Conservation (phyloP, 2,888 invertebrate genomes). For the Lypha dubia region DNA sequence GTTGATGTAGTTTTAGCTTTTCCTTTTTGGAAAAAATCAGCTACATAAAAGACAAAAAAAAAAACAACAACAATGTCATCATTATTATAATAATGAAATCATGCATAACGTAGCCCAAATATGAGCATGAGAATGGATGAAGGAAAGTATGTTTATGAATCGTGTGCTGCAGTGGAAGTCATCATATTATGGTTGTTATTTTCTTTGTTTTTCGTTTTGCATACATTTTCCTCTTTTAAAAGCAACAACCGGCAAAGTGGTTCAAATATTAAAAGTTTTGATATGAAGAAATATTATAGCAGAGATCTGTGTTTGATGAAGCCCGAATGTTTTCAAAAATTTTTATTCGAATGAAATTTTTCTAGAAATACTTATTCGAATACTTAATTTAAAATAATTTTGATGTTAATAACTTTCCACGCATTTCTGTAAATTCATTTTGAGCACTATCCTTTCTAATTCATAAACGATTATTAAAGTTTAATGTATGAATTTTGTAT, state of each 20-base stretch:
- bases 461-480: too few species aligned
- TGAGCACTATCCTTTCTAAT: too few species aligned
- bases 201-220: neutral
- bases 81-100: conserved; percentile 67
- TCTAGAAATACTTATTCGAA: neutral
- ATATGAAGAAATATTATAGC: neutral
- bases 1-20: conserved; percentile 10
- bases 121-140: conserved; percentile 19
- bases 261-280: neutral
- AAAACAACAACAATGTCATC: conserved; percentile 34
- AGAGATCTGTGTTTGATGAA: neutral
- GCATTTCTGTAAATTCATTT: too few species aligned
- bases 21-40: conserved; percentile 25
- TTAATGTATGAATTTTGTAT: too few species aligned
- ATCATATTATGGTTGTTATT: conserved; percentile 19
- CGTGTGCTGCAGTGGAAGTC: conserved; percentile 51
- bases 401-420: neutral
- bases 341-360: too few species aligned
- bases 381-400: neutral
- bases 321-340: neutral
- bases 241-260: conserved; percentile 7
- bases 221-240: conserved; percentile 1
- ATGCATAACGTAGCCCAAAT: conserved; percentile 65
- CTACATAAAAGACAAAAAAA: conserved; percentile 17
- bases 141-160: too few species aligned